Percentiles rank a stretch among this genome's conserved stretches.
Conservation (phyloP, 2,797 vertebrate genomes). For the Characodon lateralis region DNA sequence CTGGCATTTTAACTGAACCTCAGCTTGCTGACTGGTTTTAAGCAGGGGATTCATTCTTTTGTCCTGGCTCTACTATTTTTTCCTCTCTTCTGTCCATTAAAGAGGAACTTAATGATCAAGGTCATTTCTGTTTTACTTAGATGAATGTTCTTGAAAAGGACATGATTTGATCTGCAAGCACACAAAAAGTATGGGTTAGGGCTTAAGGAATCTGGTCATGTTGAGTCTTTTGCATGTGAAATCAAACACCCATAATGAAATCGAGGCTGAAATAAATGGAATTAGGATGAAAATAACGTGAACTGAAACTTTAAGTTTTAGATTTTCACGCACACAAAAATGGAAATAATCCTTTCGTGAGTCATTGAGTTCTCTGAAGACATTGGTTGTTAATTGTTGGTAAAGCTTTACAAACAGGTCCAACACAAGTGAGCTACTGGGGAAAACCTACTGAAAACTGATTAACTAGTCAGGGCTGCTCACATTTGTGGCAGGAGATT, state of each 20-base stretch:
- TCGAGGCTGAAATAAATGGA: too few relatives aligned
- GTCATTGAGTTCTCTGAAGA: conserved; percentile 6
- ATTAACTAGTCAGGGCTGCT: conserved; percentile 43
- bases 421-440: conserved; percentile 11
- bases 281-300: neutral
- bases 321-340: neutral
- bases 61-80: conserved; percentile 39
- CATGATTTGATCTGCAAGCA: neutral
- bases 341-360: neutral
- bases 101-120: conserved; percentile 31
- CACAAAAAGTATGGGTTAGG: neutral
- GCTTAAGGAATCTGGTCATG: too few relatives aligned
- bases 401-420: conserved; percentile 46
- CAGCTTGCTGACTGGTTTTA: conserved; percentile 49
- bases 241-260: too few relatives aligned
- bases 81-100: conserved; percentile 24
- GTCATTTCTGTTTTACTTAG: conserved; percentile 41
- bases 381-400: conserved; percentile 23
- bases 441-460: conserved; percentile 24
- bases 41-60: conserved; percentile 52
- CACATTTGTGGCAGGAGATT: conserved; percentile 32
- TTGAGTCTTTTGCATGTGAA: too few relatives aligned
- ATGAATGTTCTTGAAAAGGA: conserved; percentile 7
- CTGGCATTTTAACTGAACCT: conserved; percentile 53
- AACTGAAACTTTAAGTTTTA: neutral